Base-by-base conservation (phyloP, 2,797 vertebrate genomes). In the Rhinophrynus dorsalis region DNA sequence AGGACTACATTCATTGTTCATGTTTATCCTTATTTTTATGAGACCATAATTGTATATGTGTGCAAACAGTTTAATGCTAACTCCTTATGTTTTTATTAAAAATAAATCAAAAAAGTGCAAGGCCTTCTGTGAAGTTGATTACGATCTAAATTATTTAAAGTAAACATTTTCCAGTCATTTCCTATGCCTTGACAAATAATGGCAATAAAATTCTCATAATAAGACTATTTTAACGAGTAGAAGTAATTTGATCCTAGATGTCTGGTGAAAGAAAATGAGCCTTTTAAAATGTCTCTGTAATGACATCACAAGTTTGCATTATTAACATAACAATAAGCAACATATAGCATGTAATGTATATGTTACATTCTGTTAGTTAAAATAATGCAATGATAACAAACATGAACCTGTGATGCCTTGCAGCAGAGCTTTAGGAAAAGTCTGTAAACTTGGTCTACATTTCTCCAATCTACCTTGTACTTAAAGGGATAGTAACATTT, bases 91-190 rank as follows among this genome's bases (percentile, higher is more conserved):
- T 58, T 66, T 58, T 50, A 59, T 66, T 66, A 73, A 59, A 58
- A 40, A 40, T 13, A 40, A 20, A 57, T 1, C 6, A 6, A 15
- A 52, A 50, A 58, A 27, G 37, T 26, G 66, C 30, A 67, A 45
- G 32, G 21, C 18, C 11, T 44, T 24, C 57, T 72, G 79, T 72
- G 71, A 78, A 80, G 75, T 76, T 82, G 72, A 26, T 42, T 75
- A 61, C 47, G 65, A 56, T 48, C 38, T 62, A 51, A 62, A 75
- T 72, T 75, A 57, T 20, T n/a, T 27, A 75, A 77, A 67, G 76
- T 20, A 74, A 61, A 68, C 50, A 50, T 54, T 58, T 81, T 33
- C 56, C 5, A 50, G 24, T 64, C 52, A 32, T 35, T 12, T 70
- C 68, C 54, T 55, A 33, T 66, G 71, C 32, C 51, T 65, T 47